A percentile compares a stretch with the other conserved stretches of the same genome.
Conservation (phyloP, 2,797 vertebrate species). For the Protosalanx chinensis region DNA sequence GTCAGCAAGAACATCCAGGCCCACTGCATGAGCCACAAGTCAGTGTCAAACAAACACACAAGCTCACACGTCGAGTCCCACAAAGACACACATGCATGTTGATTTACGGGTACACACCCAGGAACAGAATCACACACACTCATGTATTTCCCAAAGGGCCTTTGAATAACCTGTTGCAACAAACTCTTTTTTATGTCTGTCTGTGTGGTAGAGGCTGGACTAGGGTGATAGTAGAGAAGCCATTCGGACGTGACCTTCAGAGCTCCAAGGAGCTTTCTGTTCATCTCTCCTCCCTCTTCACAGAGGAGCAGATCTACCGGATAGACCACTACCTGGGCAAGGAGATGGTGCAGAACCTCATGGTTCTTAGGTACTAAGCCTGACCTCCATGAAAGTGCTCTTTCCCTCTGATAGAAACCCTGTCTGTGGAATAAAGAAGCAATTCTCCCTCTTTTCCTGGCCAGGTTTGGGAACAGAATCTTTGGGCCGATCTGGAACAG, state of each 20-base stretch:
- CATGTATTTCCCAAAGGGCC: neutral
- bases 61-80: neutral
- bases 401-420: neutral
- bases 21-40: conserved; percentile 77
- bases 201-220: conserved; percentile 80
- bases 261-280: conserved; percentile 83
- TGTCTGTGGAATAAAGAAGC: too few species aligned
- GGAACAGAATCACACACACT: neutral
- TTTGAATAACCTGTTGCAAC: neutral
- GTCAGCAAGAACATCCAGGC: conserved; percentile 81
- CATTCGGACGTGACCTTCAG: conserved; percentile 85
- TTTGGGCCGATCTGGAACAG: conserved; percentile 93
- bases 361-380: conserved; percentile 88
- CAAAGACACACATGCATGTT: conserved; percentile 1
- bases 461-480: conserved; percentile 90
- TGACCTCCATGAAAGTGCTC: neutral
- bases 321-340: conserved; percentile 97
- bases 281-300: conserved; percentile 82
- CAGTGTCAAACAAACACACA: conserved; percentile 42
- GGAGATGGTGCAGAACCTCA: conserved; percentile 97
- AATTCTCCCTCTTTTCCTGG: neutral
- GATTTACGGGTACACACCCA: too few species aligned
- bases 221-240: conserved; percentile 89
- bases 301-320: conserved; percentile 88
- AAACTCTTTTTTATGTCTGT: conserved; percentile 25